These are phyloP conservation scores for Corythoichthys haematopterus DNA, from an alignment of 2,113 vertebrate species.

Conservation along the genomic window DNA sequence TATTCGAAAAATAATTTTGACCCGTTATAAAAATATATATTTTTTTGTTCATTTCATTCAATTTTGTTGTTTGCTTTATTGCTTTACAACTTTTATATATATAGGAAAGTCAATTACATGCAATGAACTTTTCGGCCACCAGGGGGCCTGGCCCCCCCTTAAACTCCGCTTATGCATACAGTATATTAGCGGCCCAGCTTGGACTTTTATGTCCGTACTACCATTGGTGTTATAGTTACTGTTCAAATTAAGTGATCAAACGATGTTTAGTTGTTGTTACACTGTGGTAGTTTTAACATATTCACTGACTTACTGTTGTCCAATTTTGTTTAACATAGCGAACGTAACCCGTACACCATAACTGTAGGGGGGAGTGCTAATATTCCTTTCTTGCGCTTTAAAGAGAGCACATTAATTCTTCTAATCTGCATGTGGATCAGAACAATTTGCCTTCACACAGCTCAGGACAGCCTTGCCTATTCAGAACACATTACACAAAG, in stretches of 20 bases:
- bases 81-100: no score
- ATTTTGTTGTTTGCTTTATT: no score
- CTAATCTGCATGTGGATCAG: slow-evolving; percentile 65
- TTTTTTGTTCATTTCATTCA: no score
- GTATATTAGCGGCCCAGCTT: neutral
- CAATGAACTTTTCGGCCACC: no score
- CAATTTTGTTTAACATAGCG: neutral
- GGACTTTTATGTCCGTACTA: neutral
- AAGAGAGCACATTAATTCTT: slow-evolving; percentile 40
- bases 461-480: slow-evolving; percentile 62
- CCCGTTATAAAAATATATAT: no score
- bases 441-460: slow-evolving; percentile 51
- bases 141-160: no score
- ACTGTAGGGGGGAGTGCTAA: neutral
- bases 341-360: neutral
- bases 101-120: no score
- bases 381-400: neutral
- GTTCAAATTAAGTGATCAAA: neutral
- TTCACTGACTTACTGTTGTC: neutral
- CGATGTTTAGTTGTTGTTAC: neutral
- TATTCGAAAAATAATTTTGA: no score
- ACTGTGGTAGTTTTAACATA: neutral
- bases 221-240: neutral
- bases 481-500: slow-evolving; percentile 65
- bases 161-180: no score